Conservation (phyloP, 2,113 vertebrate genomes). For the Cyphomyrus discorhynchus region DNA sequence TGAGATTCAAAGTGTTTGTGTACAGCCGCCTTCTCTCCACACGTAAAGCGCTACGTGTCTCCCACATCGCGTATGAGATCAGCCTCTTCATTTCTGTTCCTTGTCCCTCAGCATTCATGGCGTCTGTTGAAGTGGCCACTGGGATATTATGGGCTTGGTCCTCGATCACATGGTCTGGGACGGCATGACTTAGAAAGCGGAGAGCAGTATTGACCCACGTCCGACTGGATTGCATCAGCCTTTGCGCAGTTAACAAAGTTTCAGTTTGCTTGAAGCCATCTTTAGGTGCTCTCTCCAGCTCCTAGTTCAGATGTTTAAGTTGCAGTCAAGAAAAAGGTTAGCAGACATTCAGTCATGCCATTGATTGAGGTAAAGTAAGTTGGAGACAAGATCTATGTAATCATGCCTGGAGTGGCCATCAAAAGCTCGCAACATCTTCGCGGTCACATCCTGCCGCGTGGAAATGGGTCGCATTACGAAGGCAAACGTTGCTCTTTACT, state of each 20-base stretch:
- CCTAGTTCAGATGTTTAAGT: not conserved
- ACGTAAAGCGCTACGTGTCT: not conserved
- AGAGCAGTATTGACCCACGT: not conserved
- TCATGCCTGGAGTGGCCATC: not conserved
- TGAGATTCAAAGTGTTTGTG: conserved; percentile 22
- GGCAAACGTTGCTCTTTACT: conserved; percentile 29
- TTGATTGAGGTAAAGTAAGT: not conserved
- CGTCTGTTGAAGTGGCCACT: not conserved
- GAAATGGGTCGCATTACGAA: conserved; percentile 21
- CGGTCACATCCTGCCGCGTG: not conserved
- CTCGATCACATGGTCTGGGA: not conserved
- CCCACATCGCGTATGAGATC: not conserved
- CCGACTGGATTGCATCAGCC: not conserved
- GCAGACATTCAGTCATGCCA: not conserved
- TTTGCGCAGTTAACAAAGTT: not conserved
- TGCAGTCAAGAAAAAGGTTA: not conserved
- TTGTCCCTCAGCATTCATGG: not conserved
- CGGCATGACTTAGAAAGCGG: not conserved
- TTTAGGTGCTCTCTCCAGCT: not conserved
- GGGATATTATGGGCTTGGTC: not conserved
- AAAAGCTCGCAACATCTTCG: not conserved
- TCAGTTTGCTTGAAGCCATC: not conserved
- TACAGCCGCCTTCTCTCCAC: not conserved
- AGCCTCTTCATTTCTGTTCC: not conserved
- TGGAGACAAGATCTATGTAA: not conserved